Conservation (phyloP, 2,888 invertebrate species). For the Seira musarum region DNA sequence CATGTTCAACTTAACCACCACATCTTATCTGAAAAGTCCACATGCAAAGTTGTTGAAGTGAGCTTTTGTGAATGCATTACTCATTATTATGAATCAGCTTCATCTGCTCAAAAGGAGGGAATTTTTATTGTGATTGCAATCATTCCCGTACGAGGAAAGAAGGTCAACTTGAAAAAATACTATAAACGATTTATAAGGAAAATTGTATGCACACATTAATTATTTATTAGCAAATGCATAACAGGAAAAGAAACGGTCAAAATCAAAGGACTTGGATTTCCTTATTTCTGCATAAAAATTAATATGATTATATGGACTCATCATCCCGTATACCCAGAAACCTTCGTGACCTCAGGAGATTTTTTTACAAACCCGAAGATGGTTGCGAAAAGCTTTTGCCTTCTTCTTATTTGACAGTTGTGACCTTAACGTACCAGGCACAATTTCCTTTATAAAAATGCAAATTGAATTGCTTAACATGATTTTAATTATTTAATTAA, state of each 20-base stretch:
- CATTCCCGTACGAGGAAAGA: neutral
- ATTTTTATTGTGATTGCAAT: neutral
- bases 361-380: neutral
- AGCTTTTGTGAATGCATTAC: neutral
- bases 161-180: neutral
- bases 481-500: slow-evolving; percentile 50
- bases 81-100: neutral
- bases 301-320: neutral
- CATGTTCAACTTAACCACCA: no score
- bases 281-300: neutral
- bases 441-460: neutral
- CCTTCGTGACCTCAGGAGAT: neutral
- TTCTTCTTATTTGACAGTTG: slow-evolving; percentile 17
- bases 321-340: neutral
- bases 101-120: neutral
- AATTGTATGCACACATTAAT: neutral
- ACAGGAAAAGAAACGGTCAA: neutral
- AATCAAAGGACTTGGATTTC: neutral
- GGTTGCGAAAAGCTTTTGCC: no score
- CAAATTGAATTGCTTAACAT: slow-evolving; percentile 50
- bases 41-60: no score
- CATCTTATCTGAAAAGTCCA: no score
- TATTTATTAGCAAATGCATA: neutral
- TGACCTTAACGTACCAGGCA: neutral
- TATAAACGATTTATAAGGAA: no score